Evolutionary conservation across 2,113 vertebrate genomes (phyloP), one percentile per base, ranked within the genome.

Genomic region (Gulo gulo): DNA sequence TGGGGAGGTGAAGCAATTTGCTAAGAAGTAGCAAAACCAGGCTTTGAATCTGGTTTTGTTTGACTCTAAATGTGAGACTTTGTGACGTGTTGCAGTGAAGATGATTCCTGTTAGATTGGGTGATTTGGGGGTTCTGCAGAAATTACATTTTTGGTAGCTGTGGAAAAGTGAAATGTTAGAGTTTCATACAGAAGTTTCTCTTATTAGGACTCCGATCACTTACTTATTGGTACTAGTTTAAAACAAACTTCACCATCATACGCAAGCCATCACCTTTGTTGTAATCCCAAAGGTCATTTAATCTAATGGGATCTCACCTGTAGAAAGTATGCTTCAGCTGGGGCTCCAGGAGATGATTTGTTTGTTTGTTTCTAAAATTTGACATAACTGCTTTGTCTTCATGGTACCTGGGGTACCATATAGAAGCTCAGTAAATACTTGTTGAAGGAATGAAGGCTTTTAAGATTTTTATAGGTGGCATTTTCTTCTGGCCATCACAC

Each of bases 331-430:
- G 9, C 20, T 52, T 91, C 47, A 59, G 1, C 80, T 71, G 84
- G 23, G 18, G 69, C 14, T 16, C 31, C 52, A 61, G 67, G 80
- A 78, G 26, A 78, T 88, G n/a, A 61, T 76, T 34, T 83, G 13
- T 87, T 93, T 81, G 57, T 95, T 93, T 81, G 57, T 95, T 97
- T 83, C 69, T 57, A 47, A 50, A 90, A 78, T 21, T 95, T 91
- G 74, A 65, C 36, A 52, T 82, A 78, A 88, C 15, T 85, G 26
- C 31, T 86, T 93, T 57, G 42, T 59, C 47, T 87, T 94, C 21
- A 39, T 55, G 94, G 21, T 95, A 59, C 39, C 34, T 93, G 88
- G 47, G n/a, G 29, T 93, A 20, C 34, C 34, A 83, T 88, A 63
- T 78, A 79, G 23, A 36, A 63, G 18, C 50, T 95, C 55, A 18